Conservation (phyloP, 2,113 vertebrate species). For the Ascaphus truei region DNA sequence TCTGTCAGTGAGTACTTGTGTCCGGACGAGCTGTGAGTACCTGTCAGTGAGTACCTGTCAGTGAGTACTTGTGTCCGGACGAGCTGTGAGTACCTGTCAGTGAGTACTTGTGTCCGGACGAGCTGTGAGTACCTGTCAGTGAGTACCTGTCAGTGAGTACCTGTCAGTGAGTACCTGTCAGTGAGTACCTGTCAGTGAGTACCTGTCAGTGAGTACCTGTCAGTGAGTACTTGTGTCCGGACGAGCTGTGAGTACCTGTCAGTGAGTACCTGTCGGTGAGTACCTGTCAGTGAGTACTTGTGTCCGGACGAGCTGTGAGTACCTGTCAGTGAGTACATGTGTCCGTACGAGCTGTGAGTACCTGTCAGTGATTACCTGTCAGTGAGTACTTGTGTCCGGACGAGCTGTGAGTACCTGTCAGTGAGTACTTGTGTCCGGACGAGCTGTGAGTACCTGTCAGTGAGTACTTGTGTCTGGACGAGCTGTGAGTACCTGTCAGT, state of each 20-base stretch:
- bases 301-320: slow-evolving; percentile 90
- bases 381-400: slow-evolving; percentile 95
- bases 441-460: slow-evolving; percentile 88
- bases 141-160: slow-evolving; percentile 81
- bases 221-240: slow-evolving; percentile 92
- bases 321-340: slow-evolving; percentile 92
- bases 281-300: slow-evolving; percentile 89
- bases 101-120: slow-evolving; percentile 94
- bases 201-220: slow-evolving; percentile 67
- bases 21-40: slow-evolving; percentile 93
- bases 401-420: slow-evolving; percentile 88
- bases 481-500: no score
- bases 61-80: slow-evolving; percentile 92
- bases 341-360: slow-evolving; percentile 94
- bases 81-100: slow-evolving; percentile 88
- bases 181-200: slow-evolving; percentile 91
- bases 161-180: slow-evolving; percentile 81
- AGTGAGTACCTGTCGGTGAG: no score
- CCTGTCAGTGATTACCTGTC: slow-evolving; percentile 66
- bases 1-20: slow-evolving; percentile 93
- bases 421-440: slow-evolving; percentile 92
- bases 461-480: slow-evolving; percentile 94
- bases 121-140: slow-evolving; percentile 77
- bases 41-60: slow-evolving; percentile 71
- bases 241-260: slow-evolving; percentile 95